Evolutionary conservation across 1,140 invertebrate species (phyloP).

Genomic region (Metaphire vulgaris): DNA sequence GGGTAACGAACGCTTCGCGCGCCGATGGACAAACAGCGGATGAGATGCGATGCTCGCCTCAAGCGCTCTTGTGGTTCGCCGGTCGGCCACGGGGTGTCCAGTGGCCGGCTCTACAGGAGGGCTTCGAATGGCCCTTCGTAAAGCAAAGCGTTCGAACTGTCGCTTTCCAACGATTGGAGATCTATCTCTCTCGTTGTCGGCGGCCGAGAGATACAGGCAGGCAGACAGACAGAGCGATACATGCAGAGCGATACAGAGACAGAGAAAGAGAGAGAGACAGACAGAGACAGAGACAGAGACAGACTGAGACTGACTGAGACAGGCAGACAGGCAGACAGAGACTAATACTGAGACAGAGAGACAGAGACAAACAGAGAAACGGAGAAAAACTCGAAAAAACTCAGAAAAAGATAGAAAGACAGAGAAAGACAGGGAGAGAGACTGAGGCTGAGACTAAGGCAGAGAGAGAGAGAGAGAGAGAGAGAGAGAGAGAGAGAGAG

Average conservation of each 20-base stretch:
- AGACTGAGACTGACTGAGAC: slow-evolving; percentile 15
- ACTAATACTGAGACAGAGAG: slow-evolving; percentile 13
- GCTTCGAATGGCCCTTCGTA: too few relatives aligned
- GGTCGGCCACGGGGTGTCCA: too few relatives aligned
- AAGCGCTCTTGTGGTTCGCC: too few relatives aligned
- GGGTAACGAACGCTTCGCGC: too few relatives aligned
- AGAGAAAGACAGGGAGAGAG: not conserved
- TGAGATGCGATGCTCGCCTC: too few relatives aligned
- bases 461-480: not conserved
- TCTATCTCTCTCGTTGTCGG: too few relatives aligned
- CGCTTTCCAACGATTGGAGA: too few relatives aligned
- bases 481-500: not conserved
- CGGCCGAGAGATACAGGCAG: not conserved
- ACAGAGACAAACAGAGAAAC: not conserved
- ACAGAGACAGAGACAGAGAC: slow-evolving; percentile 16
- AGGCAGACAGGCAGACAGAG: slow-evolving; percentile 14
- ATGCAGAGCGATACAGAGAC: slow-evolving; percentile 14
- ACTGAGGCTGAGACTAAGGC: not conserved
- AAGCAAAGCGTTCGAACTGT: too few relatives aligned
- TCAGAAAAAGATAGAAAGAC: not conserved
- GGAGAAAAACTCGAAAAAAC: not conserved
- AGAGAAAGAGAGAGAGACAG: slow-evolving; percentile 18
- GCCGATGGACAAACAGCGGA: too few relatives aligned
- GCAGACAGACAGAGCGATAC: slow-evolving; percentile 11
- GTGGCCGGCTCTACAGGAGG: too few relatives aligned